Evolutionary conservation across 2,888 invertebrate genomes (phyloP).

Genomic region (Mechanitis mazaeus): DNA sequence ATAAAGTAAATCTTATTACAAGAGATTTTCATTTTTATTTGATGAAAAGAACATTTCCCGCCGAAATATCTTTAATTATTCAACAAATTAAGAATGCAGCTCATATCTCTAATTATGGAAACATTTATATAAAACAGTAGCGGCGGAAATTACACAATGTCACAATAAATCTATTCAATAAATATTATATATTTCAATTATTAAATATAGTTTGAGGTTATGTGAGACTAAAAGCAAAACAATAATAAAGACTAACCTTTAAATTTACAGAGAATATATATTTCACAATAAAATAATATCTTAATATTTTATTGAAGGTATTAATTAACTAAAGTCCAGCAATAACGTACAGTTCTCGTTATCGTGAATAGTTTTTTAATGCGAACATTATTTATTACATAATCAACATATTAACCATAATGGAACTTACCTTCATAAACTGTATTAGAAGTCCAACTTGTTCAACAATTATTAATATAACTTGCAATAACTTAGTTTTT

Average conservation of each 20-base stretch:
- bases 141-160: background rate
- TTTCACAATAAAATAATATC: background rate
- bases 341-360: conserved; percentile 34
- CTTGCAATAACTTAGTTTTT: conserved; percentile 17
- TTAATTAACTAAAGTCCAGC: conserved; percentile 1
- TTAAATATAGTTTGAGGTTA: conserved; percentile 19
- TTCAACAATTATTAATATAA: conserved; percentile 12
- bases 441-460: conserved; percentile 13
- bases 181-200: background rate
- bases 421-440: conserved; percentile 50
- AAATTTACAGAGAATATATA: background rate
- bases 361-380: conserved; percentile 38
- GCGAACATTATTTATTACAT: conserved; percentile 50
- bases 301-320: background rate
- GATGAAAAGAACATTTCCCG: conserved; percentile 9
- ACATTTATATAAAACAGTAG: background rate
- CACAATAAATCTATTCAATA: background rate
- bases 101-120: too few relatives aligned
- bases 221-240: conserved; percentile 9
- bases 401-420: conserved; percentile 39
- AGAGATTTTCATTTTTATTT: background rate
- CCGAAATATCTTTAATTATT: background rate
- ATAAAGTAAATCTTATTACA: background rate
- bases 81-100: background rate
- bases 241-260: background rate